Evolutionary conservation across 2,888 invertebrate species (phyloP).

Genomic region (Dioctria linearis): DNA sequence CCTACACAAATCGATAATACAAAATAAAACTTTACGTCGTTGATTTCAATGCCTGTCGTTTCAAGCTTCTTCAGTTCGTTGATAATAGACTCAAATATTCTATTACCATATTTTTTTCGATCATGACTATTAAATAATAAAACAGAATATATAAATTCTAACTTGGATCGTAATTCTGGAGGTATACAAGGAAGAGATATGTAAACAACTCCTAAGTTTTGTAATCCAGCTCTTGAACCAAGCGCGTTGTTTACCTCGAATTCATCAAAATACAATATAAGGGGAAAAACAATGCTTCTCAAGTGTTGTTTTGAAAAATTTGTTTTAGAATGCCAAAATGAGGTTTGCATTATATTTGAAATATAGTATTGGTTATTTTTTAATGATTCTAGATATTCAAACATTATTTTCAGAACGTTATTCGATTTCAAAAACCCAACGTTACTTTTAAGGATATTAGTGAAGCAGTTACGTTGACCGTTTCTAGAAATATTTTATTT

Average conservation of each 20-base stretch:
- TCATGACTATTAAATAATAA: constrained; percentile 54
- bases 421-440: not conserved
- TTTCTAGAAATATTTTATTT: not conserved
- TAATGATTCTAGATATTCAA: not conserved
- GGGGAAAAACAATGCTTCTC: too few species aligned
- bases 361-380: not conserved
- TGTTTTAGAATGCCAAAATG: too few species aligned
- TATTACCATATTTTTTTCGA: constrained; percentile 51
- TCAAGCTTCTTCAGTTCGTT: constrained; percentile 36
- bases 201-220: constrained; percentile 54
- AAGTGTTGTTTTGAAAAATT: too few species aligned
- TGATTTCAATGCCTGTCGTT: constrained; percentile 31
- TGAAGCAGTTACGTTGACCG: not conserved
- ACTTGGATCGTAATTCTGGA: constrained; percentile 29
- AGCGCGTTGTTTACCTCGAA: not conserved
- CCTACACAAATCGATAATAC: constrained; percentile 57
- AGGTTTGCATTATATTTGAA: not conserved
- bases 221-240: constrained; percentile 54
- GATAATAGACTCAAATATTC: constrained; percentile 47
- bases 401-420: not conserved
- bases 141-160: constrained; percentile 39
- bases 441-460: not conserved
- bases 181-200: constrained; percentile 46
- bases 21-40: constrained; percentile 55
- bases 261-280: too few species aligned